phyloP scores from a whole-genome alignment of 92 coral and sea anemone genomes.

The Ricordea florida region DNA sequence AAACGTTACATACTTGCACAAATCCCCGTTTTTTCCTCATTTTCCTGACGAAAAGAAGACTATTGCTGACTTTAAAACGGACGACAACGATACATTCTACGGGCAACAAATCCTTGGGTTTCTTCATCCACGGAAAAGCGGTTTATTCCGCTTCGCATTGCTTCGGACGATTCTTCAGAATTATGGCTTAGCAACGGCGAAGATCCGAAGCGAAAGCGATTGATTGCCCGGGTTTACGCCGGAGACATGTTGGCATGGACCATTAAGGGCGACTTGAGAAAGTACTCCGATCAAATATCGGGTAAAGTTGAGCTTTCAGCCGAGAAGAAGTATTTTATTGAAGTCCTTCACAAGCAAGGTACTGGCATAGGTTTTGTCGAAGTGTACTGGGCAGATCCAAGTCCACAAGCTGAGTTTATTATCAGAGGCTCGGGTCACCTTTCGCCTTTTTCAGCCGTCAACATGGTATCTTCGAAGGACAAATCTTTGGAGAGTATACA shows the following conservation, averaged over 20 bases:
- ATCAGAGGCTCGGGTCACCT: too few relatives aligned
- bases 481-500: too few relatives aligned
- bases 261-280: neutral
- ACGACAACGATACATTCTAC: neutral
- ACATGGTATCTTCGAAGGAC: too few relatives aligned
- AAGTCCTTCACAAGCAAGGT: constrained; percentile 42
- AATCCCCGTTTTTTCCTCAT: constrained; percentile 32
- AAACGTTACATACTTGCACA: neutral
- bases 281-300: neutral
- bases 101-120: constrained; percentile 41
- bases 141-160: constrained; percentile 18
- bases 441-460: too few relatives aligned
- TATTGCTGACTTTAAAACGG: neutral
- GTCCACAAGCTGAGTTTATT: constrained; percentile 1
- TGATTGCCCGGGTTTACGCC: neutral
- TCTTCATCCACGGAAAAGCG: constrained; percentile 7
- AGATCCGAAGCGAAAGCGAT: neutral
- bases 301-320: neutral
- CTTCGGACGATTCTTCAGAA: constrained; percentile 17
- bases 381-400: constrained; percentile 22
- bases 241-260: neutral
- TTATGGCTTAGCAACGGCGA: constrained; percentile 29
- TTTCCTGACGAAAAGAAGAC: constrained; percentile 15
- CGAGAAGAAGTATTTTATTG: constrained; percentile 29
- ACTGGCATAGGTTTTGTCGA: neutral